Evolutionary conservation across 1,140 invertebrate genomes (phyloP), one percentile per base, ranked within the genome.

Genomic region (Pseudomyrmex sp.): DNA sequence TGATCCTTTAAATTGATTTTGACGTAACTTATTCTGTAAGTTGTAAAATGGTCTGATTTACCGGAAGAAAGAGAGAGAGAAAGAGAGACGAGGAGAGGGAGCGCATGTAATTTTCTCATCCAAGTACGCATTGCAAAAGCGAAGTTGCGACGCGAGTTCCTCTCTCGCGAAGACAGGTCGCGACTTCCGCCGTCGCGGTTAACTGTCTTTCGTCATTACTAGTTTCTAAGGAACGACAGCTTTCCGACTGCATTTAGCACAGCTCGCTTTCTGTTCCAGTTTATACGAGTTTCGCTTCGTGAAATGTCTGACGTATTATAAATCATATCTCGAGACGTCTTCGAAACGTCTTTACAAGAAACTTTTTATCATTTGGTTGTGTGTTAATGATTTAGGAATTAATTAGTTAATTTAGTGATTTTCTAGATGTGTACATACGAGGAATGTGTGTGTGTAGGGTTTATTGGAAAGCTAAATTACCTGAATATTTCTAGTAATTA

Each of bases 201-300:
- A 80, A 80, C 76, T 72, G 56, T 80, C 76, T 80, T 80, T 72
- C 76, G 44, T 72, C 66, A 59, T 80, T 80, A 72, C 54, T 23
- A 72, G 66, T 62, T 70, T 50, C 54, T 56, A 50, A 80, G 66
- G 44, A 59, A 59, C 23, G 54, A 72, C 56, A 23, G 66, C 54
- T 59, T 80, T 59, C 76, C 35, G 69, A 18, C 18, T 58, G 18
- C 23, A 26, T 44, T n/a, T 54, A 13, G 26, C 12, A 54, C 44
- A 23, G 18, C 46, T 80, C 66, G 44, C 59, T 18, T n/a, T 59
- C 66, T 23, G 54, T n/a, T 48, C 12, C 15, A 54, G n/a, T 68
- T 77, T 77, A 68, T 44, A 54, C 35, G 66, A 54, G 20, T 26
- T 13, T 69, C 5, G 15, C 63, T 68, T 58, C 23, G 35, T 5